Conservation (phyloP, 2,113 vertebrate species). For the Oreamnos americanus region DNA sequence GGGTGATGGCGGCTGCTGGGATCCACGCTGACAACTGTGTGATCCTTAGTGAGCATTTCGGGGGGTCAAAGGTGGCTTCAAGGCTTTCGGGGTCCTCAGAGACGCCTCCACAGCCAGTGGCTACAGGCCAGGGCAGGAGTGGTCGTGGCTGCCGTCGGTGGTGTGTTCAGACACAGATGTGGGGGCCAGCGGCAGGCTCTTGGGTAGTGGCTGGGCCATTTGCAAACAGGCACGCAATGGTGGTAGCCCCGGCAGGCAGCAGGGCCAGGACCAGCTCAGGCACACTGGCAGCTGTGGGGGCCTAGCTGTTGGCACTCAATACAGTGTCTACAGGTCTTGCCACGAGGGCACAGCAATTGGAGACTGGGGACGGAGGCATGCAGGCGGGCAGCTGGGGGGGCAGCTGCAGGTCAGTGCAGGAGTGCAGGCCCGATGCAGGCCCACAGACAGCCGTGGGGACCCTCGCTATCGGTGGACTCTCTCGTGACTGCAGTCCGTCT, state of each 20-base stretch:
- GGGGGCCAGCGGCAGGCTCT: no score
- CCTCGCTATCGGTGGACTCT: rapidly evolving
- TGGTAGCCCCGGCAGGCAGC: not conserved
- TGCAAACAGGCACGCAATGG: not conserved
- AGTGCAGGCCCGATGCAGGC: not conserved
- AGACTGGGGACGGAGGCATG: no score
- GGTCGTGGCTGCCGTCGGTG: rapidly evolving
- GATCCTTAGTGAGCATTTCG: not conserved
- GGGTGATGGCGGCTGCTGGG: not conserved
- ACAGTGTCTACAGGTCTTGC: not conserved
- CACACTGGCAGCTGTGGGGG: not conserved
- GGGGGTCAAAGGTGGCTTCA: not conserved
- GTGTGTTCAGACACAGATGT: no score
- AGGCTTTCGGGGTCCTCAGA: not conserved
- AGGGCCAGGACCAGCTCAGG: not conserved
- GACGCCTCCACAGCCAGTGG: not conserved
- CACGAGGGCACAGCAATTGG: no score
- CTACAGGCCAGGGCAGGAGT: not conserved
- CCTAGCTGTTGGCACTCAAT: not conserved
- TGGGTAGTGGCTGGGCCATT: not conserved
- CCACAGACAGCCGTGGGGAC: not conserved
- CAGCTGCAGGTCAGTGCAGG: not conserved
- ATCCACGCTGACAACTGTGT: not conserved
- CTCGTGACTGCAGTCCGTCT: not conserved
- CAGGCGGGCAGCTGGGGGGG: not conserved